These are phyloP conservation scores for Eupristina koningsbergeri DNA, from an alignment of 1,140 invertebrate species.

Conservation along the genomic window DNA sequence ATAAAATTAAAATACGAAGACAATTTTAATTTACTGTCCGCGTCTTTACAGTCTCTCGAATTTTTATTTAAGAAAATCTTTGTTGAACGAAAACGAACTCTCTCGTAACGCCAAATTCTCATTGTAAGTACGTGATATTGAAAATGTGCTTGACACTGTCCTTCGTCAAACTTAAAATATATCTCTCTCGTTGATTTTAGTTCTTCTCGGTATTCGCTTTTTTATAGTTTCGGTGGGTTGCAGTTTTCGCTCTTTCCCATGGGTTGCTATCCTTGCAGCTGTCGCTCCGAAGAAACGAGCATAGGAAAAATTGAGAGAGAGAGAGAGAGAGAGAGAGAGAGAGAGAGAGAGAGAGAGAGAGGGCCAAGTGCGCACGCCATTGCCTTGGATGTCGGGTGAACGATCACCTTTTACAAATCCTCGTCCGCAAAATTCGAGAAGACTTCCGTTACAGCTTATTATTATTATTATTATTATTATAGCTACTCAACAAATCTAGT, in stretches of 20 bases:
- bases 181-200: background rate
- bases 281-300: background rate
- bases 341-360: background rate
- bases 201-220: background rate
- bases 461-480: no score
- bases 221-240: background rate
- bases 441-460: background rate
- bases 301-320: background rate
- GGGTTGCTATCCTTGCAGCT: constrained; percentile 5
- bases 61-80: no score
- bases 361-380: background rate
- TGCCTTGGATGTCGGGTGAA: constrained; percentile 6
- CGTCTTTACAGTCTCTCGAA: no score
- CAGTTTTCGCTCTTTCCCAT: background rate
- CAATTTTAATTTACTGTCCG: no score
- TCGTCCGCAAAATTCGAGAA: background rate
- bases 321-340: background rate
- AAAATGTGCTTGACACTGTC: background rate
- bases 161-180: background rate
- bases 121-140: no score
- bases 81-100: no score
- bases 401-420: background rate
- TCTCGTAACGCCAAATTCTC: no score
- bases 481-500: no score
- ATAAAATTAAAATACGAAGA: no score